Evolutionary conservation across 2,113 vertebrate genomes (phyloP).

Genomic region (Elaphurus davidianus): DNA sequence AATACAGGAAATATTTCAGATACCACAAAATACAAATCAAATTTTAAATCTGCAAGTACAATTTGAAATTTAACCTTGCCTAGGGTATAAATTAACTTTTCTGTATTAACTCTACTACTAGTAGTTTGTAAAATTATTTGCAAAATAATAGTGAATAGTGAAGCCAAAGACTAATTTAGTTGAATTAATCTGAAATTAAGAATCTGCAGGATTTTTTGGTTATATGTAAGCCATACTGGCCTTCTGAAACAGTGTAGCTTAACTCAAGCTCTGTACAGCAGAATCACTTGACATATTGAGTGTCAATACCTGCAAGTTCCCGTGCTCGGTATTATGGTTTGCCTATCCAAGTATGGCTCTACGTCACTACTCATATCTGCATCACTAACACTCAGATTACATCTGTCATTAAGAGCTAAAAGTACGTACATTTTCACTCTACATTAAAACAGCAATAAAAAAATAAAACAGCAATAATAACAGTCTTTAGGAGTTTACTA

Average conservation of each 20-base stretch:
- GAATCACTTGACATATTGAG: neutral
- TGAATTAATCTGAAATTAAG: slow-evolving; percentile 18
- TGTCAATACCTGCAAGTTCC: neutral
- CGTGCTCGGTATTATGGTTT: neutral
- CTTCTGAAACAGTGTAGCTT: neutral
- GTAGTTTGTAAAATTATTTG: slow-evolving; percentile 14
- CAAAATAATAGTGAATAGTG: neutral
- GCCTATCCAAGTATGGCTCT: neutral
- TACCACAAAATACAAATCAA: slow-evolving; percentile 1
- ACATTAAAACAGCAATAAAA: slow-evolving; percentile 13
- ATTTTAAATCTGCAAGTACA: neutral
- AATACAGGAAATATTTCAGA: neutral
- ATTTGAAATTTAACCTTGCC: slow-evolving; percentile 28
- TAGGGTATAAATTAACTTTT: slow-evolving; percentile 1
- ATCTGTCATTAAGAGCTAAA: neutral
- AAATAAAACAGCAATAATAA: slow-evolving; percentile 17
- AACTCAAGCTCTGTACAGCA: neutral
- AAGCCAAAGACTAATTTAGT: neutral
- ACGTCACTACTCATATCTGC: neutral
- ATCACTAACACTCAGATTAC: neutral
- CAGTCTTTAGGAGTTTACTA: neutral
- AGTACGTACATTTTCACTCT: neutral
- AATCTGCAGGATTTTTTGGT: neutral
- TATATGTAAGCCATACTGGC: neutral
- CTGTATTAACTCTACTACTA: neutral